Base-by-base conservation (phyloP, 1,140 invertebrate genomes). In the Aphidius ervi region DNA sequence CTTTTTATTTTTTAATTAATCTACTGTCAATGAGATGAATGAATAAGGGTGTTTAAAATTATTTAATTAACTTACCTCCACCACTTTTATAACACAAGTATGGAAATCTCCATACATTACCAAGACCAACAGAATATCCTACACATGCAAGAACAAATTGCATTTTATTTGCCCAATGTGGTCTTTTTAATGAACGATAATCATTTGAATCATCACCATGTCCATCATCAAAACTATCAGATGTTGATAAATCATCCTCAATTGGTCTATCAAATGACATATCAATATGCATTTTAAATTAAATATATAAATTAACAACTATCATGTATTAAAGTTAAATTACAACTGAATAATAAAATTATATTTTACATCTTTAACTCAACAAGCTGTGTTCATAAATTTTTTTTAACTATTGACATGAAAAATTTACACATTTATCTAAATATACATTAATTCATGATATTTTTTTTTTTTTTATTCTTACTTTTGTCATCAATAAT, bases 101-200 rank as follows among this genome's bases (percentile, higher is more conserved):
- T 23, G 90, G 90, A 78, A 92, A 93, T 63, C 90, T 82, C 94
- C 94, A 97, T 57, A 97, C 88, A 72, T 95, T 95, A 48, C 93
- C 92, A 31, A 96, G 84, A 6, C 94, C 94, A 43, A 97, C 93
- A 16, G 92, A 93, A 75, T 94, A 95, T 9, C 93, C 92, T 46
- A 97, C 88, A 73, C 92, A 94, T 20, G 92, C 91, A 61, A 95
- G 81, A 16, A 95, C 88, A 72, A 95, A 95, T 78, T 96, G 92
- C 61, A 92, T 83, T 80, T 95, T 94, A 75, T 91, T 94, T 52
- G 86, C 85, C 94, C 94, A 96, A 68, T 91, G 88, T 42, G 89
- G 88, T 66, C 90, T 81, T 65, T 87, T 82, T 2, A 88, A 88
- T 70, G 90, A 89, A 53, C 88, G 78, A 70, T 89, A 85, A 40